Conservation (phyloP, 2,888 invertebrate genomes). For the Chymomyza amoena region DNA sequence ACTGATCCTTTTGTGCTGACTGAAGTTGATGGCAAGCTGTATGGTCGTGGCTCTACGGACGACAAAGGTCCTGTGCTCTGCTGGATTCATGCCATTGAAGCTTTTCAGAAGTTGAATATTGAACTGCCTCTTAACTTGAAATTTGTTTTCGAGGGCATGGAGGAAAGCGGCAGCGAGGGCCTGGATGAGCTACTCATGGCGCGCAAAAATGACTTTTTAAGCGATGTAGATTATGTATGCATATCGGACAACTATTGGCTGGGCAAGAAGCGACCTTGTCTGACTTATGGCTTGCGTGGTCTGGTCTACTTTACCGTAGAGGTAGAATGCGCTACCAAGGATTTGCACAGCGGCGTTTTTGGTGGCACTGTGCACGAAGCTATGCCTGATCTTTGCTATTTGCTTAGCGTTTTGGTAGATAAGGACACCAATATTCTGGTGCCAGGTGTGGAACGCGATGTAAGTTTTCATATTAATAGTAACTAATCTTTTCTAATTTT, state of each 20-base stretch:
- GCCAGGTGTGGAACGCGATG: conserved; percentile 90
- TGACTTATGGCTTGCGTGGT: conserved; percentile 97
- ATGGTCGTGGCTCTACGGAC: conserved; percentile 94
- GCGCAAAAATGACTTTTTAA: conserved; percentile 86
- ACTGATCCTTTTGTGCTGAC: conserved; percentile 95
- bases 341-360: conserved; percentile 97
- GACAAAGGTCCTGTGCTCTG: conserved; percentile 97
- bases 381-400: conserved; percentile 93
- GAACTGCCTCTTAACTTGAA: conserved; percentile 87
- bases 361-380: conserved; percentile 96
- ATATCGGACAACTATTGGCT: conserved; percentile 99
- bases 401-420: conserved; percentile 91
- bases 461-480: conserved; percentile 76
- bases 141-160: conserved; percentile 99
- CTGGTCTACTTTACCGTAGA: conserved; percentile 94
- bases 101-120: conserved; percentile 86
- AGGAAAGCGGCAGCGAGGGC: conserved; percentile 98
- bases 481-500: background rate
- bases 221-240: conserved; percentile 94
- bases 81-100: conserved; percentile 96
- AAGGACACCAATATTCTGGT: conserved; percentile 91
- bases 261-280: conserved; percentile 96
- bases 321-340: conserved; percentile 92
- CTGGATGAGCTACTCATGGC: conserved; percentile 89
- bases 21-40: conserved; percentile 92